A percentile compares a stretch with the other conserved stretches of the same genome.
phyloP scores from a whole-genome alignment of 2,797 vertebrate species.

The Acanthurus lineatus region DNA sequence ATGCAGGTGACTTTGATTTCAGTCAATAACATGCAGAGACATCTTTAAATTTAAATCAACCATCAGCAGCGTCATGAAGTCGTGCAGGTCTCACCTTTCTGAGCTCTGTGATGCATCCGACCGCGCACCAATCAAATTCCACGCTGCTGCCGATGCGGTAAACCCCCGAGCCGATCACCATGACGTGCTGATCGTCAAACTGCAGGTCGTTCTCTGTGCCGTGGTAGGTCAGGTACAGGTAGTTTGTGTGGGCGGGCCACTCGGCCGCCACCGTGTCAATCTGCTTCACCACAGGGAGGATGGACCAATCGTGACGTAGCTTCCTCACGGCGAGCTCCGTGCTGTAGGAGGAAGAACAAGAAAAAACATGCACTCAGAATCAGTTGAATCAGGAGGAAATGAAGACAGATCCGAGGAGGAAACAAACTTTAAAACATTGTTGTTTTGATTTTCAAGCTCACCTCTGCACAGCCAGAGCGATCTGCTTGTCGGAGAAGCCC shows the following conservation, averaged over 20 bases:
- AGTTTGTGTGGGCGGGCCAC: slow-evolving; percentile 97
- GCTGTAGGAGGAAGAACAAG: slow-evolving; percentile 73
- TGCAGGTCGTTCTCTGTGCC: slow-evolving; percentile 89
- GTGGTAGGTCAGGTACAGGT: slow-evolving; percentile 96
- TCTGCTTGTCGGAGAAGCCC: slow-evolving; percentile 98
- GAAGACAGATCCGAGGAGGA: too few relatives aligned
- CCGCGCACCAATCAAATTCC: slow-evolving; percentile 98
- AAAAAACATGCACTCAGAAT: too few relatives aligned
- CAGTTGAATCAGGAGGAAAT: too few relatives aligned
- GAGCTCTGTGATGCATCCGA: slow-evolving; percentile 96
- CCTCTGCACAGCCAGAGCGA: slow-evolving; percentile 95
- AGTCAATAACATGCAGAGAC: too few relatives aligned
- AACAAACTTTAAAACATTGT: too few relatives aligned
- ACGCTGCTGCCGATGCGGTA: slow-evolving; percentile 99
- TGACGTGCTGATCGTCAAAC: slow-evolving; percentile 91
- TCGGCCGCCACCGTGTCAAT: slow-evolving; percentile 98
- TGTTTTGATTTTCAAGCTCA: slow-evolving; percentile 54
- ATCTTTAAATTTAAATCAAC: background rate
- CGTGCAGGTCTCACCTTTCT: slow-evolving; percentile 85
- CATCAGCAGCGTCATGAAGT: background rate
- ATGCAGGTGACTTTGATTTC: too few relatives aligned
- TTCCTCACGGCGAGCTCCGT: slow-evolving; percentile 96
- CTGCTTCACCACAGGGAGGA: slow-evolving; percentile 96
- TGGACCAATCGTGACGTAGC: slow-evolving; percentile 91
- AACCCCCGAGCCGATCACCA: slow-evolving; percentile 97